phyloP scores from a whole-genome alignment of 2,113 vertebrate species.

The Notarius lentiginosus region DNA sequence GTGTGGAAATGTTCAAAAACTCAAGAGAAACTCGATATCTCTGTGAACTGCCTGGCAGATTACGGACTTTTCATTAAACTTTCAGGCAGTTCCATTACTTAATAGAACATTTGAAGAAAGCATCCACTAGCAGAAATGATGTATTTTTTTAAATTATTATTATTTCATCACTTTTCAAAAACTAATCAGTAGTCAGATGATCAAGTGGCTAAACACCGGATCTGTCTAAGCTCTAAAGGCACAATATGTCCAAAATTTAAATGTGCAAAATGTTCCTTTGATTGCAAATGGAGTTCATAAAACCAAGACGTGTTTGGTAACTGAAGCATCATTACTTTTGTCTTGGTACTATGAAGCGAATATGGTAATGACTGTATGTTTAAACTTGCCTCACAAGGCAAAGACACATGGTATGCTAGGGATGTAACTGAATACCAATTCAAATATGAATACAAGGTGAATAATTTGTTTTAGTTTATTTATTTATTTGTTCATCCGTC shows the following conservation, averaged over 20 bases:
- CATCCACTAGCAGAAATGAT: neutral
- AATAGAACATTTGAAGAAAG: constrained; percentile 59
- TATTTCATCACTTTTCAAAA: neutral
- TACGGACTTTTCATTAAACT: constrained; percentile 74
- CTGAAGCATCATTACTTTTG: neutral
- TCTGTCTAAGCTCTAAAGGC: neutral
- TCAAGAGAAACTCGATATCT: constrained; percentile 73
- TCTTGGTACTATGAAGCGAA: neutral
- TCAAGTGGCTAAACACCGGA: neutral
- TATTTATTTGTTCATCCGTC: too few species aligned
- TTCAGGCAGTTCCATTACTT: constrained; percentile 69
- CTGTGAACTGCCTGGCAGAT: constrained; percentile 76
- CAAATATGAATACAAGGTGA: neutral
- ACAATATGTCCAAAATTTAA: neutral
- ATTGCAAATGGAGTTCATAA: neutral
- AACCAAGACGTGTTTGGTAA: neutral
- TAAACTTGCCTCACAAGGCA: neutral
- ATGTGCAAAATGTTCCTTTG: neutral
- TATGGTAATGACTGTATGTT: neutral
- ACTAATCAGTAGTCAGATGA: neutral
- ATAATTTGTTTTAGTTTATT: too few species aligned
- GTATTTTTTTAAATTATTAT: neutral
- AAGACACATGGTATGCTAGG: neutral
- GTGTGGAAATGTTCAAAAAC: constrained; percentile 69
- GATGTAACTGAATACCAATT: neutral